Evolutionary conservation across 2,888 invertebrate genomes (phyloP).

Genomic region (Saturnia pavonia): DNA sequence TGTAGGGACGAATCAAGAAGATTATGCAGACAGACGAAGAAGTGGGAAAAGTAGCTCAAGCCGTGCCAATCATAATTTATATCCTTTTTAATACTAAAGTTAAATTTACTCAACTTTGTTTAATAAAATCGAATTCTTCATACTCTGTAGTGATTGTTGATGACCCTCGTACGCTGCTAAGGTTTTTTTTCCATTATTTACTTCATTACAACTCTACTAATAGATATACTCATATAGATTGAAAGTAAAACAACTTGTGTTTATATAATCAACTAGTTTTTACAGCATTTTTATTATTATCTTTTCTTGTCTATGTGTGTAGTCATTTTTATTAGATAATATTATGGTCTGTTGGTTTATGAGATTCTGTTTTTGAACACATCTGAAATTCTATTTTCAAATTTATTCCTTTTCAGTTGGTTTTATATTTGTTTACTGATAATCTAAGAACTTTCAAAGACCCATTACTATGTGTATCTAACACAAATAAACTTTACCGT

Average conservation of each 20-base stretch:
- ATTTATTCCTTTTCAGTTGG: background rate
- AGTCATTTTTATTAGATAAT: background rate
- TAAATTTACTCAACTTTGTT: background rate
- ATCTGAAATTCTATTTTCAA: background rate
- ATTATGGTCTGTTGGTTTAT: background rate
- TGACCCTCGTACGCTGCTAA: background rate
- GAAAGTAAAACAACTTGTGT: background rate
- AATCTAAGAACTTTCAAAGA: background rate
- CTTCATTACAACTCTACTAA: background rate
- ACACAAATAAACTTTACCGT: too few relatives aligned
- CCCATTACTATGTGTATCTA: background rate
- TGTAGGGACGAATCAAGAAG: slow-evolving; percentile 98
- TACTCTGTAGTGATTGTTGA: slow-evolving; percentile 9
- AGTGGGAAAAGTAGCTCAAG: slow-evolving; percentile 99
- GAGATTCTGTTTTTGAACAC: background rate
- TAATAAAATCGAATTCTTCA: background rate
- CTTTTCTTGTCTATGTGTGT: background rate
- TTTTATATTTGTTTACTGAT: background rate
- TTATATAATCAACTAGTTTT: slow-evolving; percentile 7
- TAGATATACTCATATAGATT: background rate
- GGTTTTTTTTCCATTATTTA: background rate
- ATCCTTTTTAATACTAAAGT: slow-evolving; percentile 86
- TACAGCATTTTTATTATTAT: background rate
- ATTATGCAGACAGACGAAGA: slow-evolving; percentile 99
- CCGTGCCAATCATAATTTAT: slow-evolving; percentile 99